A percentile compares a stretch with the other conserved stretches of the same genome.
These are phyloP conservation scores for Drosophila tripunctata DNA, from an alignment of 2,888 invertebrate species.

Conservation along the genomic window DNA sequence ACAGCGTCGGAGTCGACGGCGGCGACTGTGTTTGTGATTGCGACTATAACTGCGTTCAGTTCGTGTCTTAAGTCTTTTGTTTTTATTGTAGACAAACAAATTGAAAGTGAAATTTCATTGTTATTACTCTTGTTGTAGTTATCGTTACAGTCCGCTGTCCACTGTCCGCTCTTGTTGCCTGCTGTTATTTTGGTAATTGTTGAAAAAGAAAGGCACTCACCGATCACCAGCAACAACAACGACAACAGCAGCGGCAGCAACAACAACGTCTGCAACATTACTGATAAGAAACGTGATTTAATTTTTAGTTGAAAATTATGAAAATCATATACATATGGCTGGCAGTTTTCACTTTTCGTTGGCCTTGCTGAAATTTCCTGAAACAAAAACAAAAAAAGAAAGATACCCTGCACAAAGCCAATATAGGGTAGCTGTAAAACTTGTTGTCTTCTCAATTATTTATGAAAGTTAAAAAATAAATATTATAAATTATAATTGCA, in stretches of 20 bases:
- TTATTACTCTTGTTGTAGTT: conserved; percentile 39
- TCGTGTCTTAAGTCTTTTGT: conserved; percentile 76
- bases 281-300: conserved; percentile 79
- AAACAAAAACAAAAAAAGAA: too few relatives aligned
- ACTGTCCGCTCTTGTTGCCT: conserved; percentile 28
- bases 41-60: conserved; percentile 34
- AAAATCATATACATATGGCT: conserved; percentile 68
- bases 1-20: too few relatives aligned
- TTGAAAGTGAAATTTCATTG: conserved; percentile 78
- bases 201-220: conserved; percentile 78
- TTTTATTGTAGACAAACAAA: conserved; percentile 55
- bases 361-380: conserved; percentile 36
- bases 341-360: conserved; percentile 69
- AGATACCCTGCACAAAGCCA: neutral
- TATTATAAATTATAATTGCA: neutral
- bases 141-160: conserved; percentile 20
- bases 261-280: conserved; percentile 24
- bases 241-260: neutral
- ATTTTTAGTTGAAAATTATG: conserved; percentile 75
- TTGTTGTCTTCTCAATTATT: neutral
- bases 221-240: conserved; percentile 21
- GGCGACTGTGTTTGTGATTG: conserved; percentile 33
- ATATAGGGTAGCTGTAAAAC: neutral
- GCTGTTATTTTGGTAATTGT: conserved; percentile 73
- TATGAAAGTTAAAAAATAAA: conserved; percentile 20